Evolutionary conservation across 2,888 invertebrate genomes (phyloP), one percentile per base, ranked within the genome.

Genomic region (Adineta ricciae): DNA sequence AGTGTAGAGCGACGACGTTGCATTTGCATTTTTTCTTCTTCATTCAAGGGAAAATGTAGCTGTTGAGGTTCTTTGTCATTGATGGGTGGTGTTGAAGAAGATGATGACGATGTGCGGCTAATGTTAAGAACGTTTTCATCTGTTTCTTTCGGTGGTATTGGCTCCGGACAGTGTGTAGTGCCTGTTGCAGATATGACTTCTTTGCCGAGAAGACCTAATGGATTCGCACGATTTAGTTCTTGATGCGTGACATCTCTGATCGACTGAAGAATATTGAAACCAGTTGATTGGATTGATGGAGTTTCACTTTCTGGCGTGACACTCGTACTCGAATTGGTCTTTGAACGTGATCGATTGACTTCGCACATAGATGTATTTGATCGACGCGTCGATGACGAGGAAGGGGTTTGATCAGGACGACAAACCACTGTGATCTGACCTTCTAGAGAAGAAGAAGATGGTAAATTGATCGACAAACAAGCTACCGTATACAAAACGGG

Each of bases 211-310:
- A 78, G 41, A 41, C 78, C 78, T 9, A 78, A 41, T 78, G 78
- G 78, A 78, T 78, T 78, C 24, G 78, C 78, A 41, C 78, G 78
- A 78, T 41, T 41, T 78, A 78, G n/a, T 78, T 78, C 78, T 78
- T 78, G 78, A 41, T 78, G 78, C n/a, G 78, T 78, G 9, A 78
- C 24, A 78, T 78, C 78, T 78, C 24, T 78, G 14, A 78, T 78
- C 24, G 78, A 78, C n/a, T 78, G 78, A n/a, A 78, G 41, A 24
- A 78, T 16, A 78, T 78, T 78, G n/a, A 41, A 38, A 41, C 78
- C 78, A 41, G 78, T 78, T 38, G 38, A 14, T 78, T 24, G 41
- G 9, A n/a, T 7, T n/a, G 78, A 21, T 41, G 41, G 7, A 11
- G 1, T 8, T 41, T 78, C 41, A 78, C n/a, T 1, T 41, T 78